Evolutionary conservation across 2,888 invertebrate genomes (phyloP).

Genomic region (Euclidia mi): DNA sequence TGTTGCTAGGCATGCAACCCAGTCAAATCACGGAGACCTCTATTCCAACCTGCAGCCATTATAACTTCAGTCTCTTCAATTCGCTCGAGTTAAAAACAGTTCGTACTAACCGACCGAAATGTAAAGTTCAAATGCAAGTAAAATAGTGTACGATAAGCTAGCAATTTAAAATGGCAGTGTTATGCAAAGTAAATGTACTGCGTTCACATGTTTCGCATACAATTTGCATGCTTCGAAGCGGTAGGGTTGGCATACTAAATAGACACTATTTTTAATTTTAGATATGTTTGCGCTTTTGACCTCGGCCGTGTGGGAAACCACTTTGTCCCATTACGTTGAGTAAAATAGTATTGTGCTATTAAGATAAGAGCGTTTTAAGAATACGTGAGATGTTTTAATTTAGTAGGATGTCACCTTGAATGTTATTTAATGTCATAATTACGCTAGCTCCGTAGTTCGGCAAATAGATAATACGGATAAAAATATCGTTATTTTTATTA

Average conservation of each 20-base stretch:
- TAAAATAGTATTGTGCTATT: neutral
- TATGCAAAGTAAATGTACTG: slow-evolving; percentile 59
- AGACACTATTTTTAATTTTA: slow-evolving; percentile 65
- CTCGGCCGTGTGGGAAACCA: slow-evolving; percentile 42
- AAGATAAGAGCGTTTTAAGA: neutral
- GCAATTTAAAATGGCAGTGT: slow-evolving; percentile 41
- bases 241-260: slow-evolving; percentile 75
- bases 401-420: no score
- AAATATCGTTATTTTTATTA: no score
- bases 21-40: slow-evolving; percentile 47
- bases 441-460: no score
- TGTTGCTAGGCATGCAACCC: slow-evolving; percentile 67
- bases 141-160: slow-evolving; percentile 10
- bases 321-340: neutral
- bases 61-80: slow-evolving; percentile 38
- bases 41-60: slow-evolving; percentile 23
- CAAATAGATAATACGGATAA: no score
- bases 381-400: neutral
- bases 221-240: slow-evolving; percentile 68
- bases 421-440: no score
- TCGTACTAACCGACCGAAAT: slow-evolving; percentile 52
- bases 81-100: slow-evolving; percentile 43
- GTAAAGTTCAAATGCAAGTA: slow-evolving; percentile 29
- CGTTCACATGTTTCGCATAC: slow-evolving; percentile 63
- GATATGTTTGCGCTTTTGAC: slow-evolving; percentile 54